These are phyloP conservation scores for Eurytoma californica DNA, from an alignment of 2,888 invertebrate genomes.

Conservation along the genomic window DNA sequence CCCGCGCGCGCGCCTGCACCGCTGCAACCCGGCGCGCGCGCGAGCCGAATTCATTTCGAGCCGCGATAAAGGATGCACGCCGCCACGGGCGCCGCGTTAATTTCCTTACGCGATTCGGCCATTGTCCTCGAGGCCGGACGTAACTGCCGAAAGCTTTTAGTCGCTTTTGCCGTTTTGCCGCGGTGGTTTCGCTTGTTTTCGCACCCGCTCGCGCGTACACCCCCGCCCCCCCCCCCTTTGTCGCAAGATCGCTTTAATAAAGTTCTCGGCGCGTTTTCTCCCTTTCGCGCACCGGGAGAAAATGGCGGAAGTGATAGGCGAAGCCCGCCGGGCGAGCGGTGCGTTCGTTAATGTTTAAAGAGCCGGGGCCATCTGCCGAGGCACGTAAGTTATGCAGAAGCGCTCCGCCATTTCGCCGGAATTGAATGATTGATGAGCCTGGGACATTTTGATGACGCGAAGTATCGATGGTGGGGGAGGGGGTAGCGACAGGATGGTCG, in stretches of 20 bases:
- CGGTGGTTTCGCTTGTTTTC: conserved; percentile 1
- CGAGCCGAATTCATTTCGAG: conserved; percentile 18
- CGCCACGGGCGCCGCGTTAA: conserved; percentile 13
- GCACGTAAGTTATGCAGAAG: conserved; percentile 48
- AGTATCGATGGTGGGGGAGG: neutral
- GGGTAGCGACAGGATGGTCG: neutral
- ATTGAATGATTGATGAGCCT: conserved; percentile 54
- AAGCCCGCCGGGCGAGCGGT: neutral
- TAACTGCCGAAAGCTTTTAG: conserved; percentile 40
- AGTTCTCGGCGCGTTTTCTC: neutral
- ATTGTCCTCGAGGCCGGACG: conserved; percentile 9
- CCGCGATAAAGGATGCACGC: conserved; percentile 15
- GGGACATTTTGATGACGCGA: conserved; percentile 47
- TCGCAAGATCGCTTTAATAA: neutral
- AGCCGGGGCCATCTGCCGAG: neutral
- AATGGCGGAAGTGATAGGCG: neutral
- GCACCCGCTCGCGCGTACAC: neutral
- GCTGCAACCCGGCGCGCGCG: neutral
- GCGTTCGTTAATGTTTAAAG: conserved; percentile 31
- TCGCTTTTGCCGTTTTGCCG: conserved; percentile 28
- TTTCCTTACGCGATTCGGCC: conserved; percentile 24
- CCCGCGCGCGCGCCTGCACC: neutral
- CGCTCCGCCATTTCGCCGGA: conserved; percentile 23
- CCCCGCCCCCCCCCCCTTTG: too few species aligned
- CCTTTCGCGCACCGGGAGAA: neutral